phyloP scores from a whole-genome alignment of 2,113 vertebrate species.

The Rhea americana region DNA sequence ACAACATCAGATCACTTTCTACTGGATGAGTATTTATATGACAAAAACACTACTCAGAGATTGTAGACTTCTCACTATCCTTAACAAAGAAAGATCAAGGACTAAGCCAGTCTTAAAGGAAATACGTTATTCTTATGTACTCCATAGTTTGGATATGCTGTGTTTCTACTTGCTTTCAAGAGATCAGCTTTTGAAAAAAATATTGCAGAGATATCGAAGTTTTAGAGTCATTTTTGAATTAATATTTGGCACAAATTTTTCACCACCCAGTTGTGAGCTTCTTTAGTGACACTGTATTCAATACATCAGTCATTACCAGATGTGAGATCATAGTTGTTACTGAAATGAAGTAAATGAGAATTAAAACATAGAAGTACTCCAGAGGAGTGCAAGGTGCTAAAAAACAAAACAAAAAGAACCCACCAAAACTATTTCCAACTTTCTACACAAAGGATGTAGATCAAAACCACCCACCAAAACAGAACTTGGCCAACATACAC shows the following conservation, averaged over 20 bases:
- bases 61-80: not conserved
- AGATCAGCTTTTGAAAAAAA: not conserved
- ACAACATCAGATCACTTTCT: not conserved
- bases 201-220: fast-evolving
- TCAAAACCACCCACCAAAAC: not conserved
- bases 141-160: not conserved
- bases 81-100: not conserved
- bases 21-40: not conserved
- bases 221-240: not conserved
- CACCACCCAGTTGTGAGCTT: not conserved
- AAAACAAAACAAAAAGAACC: not conserved
- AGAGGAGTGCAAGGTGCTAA: not conserved
- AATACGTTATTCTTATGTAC: not conserved
- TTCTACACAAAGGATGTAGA: not conserved
- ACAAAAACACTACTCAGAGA: not conserved
- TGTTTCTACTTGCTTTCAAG: not conserved
- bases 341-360: not conserved
- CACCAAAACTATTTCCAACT: not conserved
- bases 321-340: not conserved
- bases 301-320: not conserved
- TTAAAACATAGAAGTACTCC: not conserved
- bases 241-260: not conserved
- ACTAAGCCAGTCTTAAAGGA: not conserved
- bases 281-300: not conserved
- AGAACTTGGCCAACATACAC: not conserved